Base-by-base conservation (phyloP, 2,888 invertebrate genomes). In the Psococerastis gibbosa region DNA sequence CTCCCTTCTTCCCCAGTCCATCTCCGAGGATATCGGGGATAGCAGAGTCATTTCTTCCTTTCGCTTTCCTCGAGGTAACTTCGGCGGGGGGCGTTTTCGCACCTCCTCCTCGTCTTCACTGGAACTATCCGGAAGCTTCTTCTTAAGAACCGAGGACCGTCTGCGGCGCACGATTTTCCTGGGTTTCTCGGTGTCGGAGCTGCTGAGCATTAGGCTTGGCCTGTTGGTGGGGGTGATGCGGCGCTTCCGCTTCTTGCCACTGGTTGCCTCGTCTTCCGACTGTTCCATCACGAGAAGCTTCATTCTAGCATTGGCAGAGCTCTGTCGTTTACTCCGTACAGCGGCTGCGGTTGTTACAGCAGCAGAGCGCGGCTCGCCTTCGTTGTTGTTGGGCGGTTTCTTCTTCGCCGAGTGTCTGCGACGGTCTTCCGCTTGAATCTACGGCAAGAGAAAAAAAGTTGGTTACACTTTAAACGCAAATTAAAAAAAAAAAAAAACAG, bases 21-120 rank as follows among this genome's bases (percentile, higher is more conserved):
- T n/a, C 17, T 38, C 38, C 4, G 38, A 38, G 5, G 47, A 42
- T 41, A 6, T 53, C 15, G 53, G 52, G 6, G 58, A 53, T n/a
- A 13, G 22, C 4, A 56, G 53, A 3, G 54, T 52, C 3, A 50
- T 52, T 45, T 58, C 58, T 45, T 59, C 58, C 22, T 56, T 54
- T 45, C 31, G 55, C 49, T 46, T 60, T 57, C 49, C 60, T 55
- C 49, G 58, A 45, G 43, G 46, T 43, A 44, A 46, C 47, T 38
- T 38, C 18, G 38, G 38, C 16, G 38, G 38, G 13, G 17, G 17
- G n/a, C 20, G 15, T n/a, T 20, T 5, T 27, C 27, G 6, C 11
- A 11, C 27, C 11, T 27, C 8, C 3, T 18, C 11, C 18, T 38
- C 38, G 17, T 38, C 38, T 6, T 38, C 38, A 20, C 38, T 38